phyloP scores from a whole-genome alignment of 1,140 invertebrate genomes.

The Hypsibius dujardini region DNA sequence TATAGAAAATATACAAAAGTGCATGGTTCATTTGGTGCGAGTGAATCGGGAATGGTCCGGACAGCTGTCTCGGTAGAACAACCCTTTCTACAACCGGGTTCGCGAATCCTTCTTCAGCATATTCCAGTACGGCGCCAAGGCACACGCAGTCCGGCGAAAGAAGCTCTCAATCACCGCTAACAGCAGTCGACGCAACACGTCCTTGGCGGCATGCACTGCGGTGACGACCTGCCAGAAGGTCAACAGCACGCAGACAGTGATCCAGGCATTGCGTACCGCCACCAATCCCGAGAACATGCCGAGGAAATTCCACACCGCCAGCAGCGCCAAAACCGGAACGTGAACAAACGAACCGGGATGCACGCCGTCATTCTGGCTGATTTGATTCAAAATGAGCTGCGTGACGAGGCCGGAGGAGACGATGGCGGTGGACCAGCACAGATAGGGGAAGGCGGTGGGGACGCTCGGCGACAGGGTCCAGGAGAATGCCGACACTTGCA shows the following conservation, averaged over 20 bases:
- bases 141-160: background rate
- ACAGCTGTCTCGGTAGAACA: background rate
- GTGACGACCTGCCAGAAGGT: background rate
- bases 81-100: too few relatives aligned
- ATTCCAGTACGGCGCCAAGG: background rate
- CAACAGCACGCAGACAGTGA: background rate
- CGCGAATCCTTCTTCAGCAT: too few relatives aligned
- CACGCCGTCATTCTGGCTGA: background rate
- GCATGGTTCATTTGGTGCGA: too few relatives aligned
- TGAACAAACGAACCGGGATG: background rate
- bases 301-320: background rate
- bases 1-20: background rate
- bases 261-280: background rate
- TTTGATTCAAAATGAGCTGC: background rate
- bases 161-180: background rate
- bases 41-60: background rate
- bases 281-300: background rate
- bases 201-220: slow-evolving; percentile 2
- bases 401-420: background rate
- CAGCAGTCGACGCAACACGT: background rate
- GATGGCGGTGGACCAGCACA: background rate
- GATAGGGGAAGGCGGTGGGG: background rate
- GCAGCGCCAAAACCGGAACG: background rate
- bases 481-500: background rate
- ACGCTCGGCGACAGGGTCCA: background rate